These are phyloP conservation scores for Gopherus flavomarginatus DNA, from an alignment of 2,113 vertebrate genomes.

Conservation along the genomic window DNA sequence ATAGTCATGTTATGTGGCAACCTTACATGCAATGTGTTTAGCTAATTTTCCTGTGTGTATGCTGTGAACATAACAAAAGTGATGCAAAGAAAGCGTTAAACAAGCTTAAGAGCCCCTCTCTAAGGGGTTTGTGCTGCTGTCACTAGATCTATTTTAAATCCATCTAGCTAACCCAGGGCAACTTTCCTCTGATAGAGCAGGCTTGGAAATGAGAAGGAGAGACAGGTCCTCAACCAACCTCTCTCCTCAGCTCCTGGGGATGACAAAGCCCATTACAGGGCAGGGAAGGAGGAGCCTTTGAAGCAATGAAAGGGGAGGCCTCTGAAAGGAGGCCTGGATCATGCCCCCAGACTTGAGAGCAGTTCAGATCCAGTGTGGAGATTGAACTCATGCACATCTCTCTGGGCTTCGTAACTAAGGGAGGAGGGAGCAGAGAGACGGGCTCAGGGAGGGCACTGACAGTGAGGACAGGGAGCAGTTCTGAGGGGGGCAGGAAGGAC, in stretches of 20 bases:
- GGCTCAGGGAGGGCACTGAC: neutral
- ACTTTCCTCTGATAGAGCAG: neutral
- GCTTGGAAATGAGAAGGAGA: fast-evolving
- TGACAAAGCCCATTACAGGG: neutral
- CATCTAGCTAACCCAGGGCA: neutral
- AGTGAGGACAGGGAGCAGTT: neutral
- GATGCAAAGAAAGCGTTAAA: no score
- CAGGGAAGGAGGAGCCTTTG: neutral
- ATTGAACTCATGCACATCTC: neutral
- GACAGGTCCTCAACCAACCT: neutral
- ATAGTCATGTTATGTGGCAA: no score
- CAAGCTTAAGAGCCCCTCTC: neutral
- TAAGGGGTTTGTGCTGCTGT: neutral
- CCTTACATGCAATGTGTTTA: neutral
- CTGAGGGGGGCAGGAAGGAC: neutral
- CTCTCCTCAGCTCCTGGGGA: neutral
- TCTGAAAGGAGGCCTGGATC: neutral
- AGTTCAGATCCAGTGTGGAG: neutral
- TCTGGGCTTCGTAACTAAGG: neutral
- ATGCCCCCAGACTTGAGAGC: neutral
- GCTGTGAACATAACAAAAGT: no score
- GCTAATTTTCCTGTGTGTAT: no score
- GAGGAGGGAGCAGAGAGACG: neutral
- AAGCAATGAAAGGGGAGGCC: neutral
- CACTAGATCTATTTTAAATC: neutral